These are phyloP conservation scores for Gonocerus acuteangulatus DNA, from an alignment of 2,888 invertebrate genomes.

Conservation along the genomic window DNA sequence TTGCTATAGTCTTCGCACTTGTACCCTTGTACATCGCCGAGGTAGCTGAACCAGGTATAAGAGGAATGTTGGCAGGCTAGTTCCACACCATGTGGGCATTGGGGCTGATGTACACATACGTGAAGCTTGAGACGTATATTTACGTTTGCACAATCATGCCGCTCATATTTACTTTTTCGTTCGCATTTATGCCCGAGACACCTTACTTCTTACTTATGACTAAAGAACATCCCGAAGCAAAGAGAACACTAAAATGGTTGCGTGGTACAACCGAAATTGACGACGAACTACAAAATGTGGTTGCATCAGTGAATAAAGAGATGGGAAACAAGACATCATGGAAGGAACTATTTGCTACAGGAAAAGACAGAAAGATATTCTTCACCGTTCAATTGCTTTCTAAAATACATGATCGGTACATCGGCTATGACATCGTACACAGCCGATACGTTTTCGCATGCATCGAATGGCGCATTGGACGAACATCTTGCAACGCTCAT, in stretches of 20 bases:
- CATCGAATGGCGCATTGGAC: slow-evolving; percentile 22
- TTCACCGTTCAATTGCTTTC: slow-evolving; percentile 22
- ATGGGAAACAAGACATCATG: slow-evolving; percentile 24
- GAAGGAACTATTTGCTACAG: slow-evolving; percentile 26
- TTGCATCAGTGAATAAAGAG: slow-evolving; percentile 10
- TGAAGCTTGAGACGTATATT: slow-evolving; percentile 43
- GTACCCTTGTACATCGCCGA: slow-evolving; percentile 38
- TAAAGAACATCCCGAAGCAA: slow-evolving; percentile 47
- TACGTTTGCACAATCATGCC: slow-evolving; percentile 48
- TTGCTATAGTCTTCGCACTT: slow-evolving; percentile 37
- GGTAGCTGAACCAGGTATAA: slow-evolving; percentile 36
- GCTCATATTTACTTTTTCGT: slow-evolving; percentile 46
- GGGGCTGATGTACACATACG: slow-evolving; percentile 34
- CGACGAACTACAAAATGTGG: slow-evolving; percentile 29
- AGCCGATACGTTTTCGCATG: slow-evolving; percentile 39
- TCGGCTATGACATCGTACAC: slow-evolving; percentile 26
- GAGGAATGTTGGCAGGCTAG: slow-evolving; percentile 38
- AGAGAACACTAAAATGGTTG: slow-evolving; percentile 35
- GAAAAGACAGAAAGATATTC: slow-evolving; percentile 24
- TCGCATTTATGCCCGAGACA: slow-evolving; percentile 55
- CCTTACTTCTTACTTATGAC: slow-evolving; percentile 54
- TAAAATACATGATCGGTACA: too few species aligned
- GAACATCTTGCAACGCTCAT: slow-evolving; percentile 3
- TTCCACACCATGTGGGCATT: slow-evolving; percentile 38
- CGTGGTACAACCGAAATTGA: slow-evolving; percentile 20